Evolutionary conservation across 2,113 vertebrate genomes (phyloP), one percentile per base, ranked within the genome.

Genomic region (Castor canadensis): DNA sequence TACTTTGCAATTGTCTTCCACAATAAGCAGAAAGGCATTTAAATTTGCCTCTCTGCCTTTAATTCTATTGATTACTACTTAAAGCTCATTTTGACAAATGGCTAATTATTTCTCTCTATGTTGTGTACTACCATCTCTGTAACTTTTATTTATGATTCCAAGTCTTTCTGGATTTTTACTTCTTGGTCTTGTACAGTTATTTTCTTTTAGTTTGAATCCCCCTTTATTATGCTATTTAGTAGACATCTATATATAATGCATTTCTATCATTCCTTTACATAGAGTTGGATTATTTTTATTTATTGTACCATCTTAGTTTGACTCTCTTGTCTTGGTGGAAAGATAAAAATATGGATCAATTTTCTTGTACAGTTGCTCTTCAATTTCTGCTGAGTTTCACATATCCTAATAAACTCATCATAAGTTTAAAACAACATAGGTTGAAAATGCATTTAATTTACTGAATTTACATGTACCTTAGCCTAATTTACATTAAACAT

Each of bases 151-250:
- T 94, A 43, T 90, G 64, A 64, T 96, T 96, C 52, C 81, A 58
- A 90, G 75, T 76, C 4, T 83, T 38, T 86, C 67, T 93, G 56
- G 38, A 89, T 67, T 89, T 96, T 87, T 94, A 83, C 26, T 86
- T 47, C 45, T 85, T 89, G 20, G 15, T 85, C 52, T 81, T 24
- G 58, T 89, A 43, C 20, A 76, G 0, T 93, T 94, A 81, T 52
- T 97, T 91, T 86, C 45, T 17, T 94, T 89, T 72, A 22, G 26
- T 88, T 96, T 85, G 91, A 94, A 77, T 93, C 82, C 93, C 43
- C 20, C 7, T 88, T 89, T 91, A 67, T 82, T 86, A 56, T 10
- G 91, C 93, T 96, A 81, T 91, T 91, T 89, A 40, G 95, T 85
- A 86, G 82, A 54, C 20, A 10, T 69, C 38, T 87, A 28, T 12